Conservation (phyloP, 2,888 invertebrate genomes). For the Griposia aprilina region DNA sequence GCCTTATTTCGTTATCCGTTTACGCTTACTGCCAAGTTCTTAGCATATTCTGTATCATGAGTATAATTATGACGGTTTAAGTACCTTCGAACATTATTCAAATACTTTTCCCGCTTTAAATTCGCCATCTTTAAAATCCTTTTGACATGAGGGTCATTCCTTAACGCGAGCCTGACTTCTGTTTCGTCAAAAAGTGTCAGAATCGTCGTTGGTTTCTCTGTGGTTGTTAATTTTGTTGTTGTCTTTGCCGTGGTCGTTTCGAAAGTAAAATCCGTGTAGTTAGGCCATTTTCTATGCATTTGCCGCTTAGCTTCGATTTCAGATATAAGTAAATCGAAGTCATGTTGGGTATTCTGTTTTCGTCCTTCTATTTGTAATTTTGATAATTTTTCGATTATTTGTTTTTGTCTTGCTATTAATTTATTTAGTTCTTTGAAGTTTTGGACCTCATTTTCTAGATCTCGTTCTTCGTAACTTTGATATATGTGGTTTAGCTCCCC, state of each 20-base stretch:
- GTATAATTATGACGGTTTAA: neutral
- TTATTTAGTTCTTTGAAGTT: conserved; percentile 13
- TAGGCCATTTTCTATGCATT: neutral
- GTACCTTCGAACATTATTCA: conserved; percentile 47
- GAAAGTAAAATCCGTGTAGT: conserved; percentile 39
- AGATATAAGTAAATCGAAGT: conserved; percentile 56
- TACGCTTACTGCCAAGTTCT: neutral
- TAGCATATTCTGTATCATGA: neutral
- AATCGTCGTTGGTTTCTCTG: conserved; percentile 61
- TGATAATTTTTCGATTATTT: conserved; percentile 64
- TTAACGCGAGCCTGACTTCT: conserved; percentile 73
- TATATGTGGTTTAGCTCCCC: conserved; percentile 12
- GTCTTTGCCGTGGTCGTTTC: neutral
- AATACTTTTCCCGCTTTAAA: conserved; percentile 71
- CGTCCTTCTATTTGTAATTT: conserved; percentile 40
- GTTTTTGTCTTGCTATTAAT: conserved; percentile 59
- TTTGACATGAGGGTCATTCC: conserved; percentile 75
- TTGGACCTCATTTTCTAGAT: neutral
- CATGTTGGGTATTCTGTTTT: neutral
- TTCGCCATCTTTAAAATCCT: conserved; percentile 78
- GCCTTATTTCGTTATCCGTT: neutral
- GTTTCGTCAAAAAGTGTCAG: conserved; percentile 77
- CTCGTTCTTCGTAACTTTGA: conserved; percentile 4
- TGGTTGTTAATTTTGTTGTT: conserved; percentile 15
- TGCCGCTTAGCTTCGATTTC: conserved; percentile 2